Evolutionary conservation across 2,888 invertebrate species (phyloP).

Genomic region (Synergus gifuensis): DNA sequence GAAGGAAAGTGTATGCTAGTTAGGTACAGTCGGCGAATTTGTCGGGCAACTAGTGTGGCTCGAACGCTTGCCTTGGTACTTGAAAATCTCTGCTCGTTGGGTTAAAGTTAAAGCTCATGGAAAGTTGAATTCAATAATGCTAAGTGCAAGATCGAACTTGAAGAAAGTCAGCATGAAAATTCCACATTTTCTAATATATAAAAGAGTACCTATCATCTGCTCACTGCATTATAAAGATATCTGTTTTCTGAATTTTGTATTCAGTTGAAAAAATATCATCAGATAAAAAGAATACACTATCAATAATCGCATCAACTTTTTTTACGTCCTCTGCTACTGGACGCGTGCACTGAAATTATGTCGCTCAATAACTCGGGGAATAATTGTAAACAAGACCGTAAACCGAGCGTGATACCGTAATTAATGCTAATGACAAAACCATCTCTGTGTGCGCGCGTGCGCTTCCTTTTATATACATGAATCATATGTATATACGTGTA

Average conservation of each 20-base stretch:
- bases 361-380: constrained; percentile 57
- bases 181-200: too few relatives aligned
- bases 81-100: constrained; percentile 16
- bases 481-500: constrained; percentile 33
- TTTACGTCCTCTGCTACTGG: constrained; percentile 57
- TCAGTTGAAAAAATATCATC: too few relatives aligned
- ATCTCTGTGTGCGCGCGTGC: constrained; percentile 28
- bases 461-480: constrained; percentile 20
- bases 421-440: constrained; percentile 69
- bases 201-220: too few relatives aligned
- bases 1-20: constrained; percentile 21
- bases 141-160: constrained; percentile 12
- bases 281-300: neutral
- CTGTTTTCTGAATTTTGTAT: too few relatives aligned
- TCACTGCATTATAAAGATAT: too few relatives aligned
- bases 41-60: constrained; percentile 16
- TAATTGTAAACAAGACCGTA: constrained; percentile 68
- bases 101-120: constrained; percentile 19
- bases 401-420: constrained; percentile 66
- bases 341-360: constrained; percentile 62
- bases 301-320: neutral
- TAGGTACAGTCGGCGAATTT: constrained; percentile 7
- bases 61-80: neutral
- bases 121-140: constrained; percentile 44
- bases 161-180: constrained; percentile 16